Percentiles rank a stretch among this genome's conserved stretches.
Evolutionary conservation across 2,888 invertebrate species (phyloP).

Genomic region (Gnatocerus cornutus): DNA sequence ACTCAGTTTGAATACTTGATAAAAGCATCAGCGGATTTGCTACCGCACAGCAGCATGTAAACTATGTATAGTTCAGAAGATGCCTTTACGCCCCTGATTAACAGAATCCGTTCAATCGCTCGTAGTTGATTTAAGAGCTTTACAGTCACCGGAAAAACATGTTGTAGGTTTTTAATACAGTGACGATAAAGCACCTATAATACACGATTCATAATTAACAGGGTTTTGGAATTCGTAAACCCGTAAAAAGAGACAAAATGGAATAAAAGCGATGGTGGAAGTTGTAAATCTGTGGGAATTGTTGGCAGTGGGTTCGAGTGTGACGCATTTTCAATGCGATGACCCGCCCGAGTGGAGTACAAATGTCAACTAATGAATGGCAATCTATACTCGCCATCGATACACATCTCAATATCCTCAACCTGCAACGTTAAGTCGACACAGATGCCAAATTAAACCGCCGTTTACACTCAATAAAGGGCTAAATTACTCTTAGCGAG

Average conservation of each 20-base stretch:
- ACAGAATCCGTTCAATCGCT: conserved; percentile 20
- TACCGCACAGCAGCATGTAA: conserved; percentile 3
- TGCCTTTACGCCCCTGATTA: conserved; percentile 14
- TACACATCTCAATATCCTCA: conserved; percentile 41
- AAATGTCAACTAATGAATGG: conserved; percentile 46
- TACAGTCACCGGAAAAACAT: conserved; percentile 20
- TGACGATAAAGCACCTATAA: conserved; percentile 39
- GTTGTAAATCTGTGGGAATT: conserved; percentile 42
- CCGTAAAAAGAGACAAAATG: conserved; percentile 39
- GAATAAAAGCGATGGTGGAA: conserved; percentile 36
- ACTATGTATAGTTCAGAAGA: not conserved
- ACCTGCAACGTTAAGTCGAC: conserved; percentile 25
- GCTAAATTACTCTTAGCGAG: conserved; percentile 50
- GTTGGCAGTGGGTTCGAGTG: conserved; percentile 44
- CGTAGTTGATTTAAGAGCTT: conserved; percentile 17
- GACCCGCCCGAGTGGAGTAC: conserved; percentile 44
- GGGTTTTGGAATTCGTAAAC: conserved; percentile 25
- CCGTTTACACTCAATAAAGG: conserved; percentile 56
- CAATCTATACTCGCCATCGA: conserved; percentile 34
- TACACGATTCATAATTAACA: conserved; percentile 41
- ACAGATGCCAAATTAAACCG: conserved; percentile 55
- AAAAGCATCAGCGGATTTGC: conserved; percentile 7
- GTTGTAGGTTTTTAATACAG: conserved; percentile 30
- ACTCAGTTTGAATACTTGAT: conserved; percentile 8
- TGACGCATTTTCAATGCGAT: conserved; percentile 45